Evolutionary conservation across 1,140 invertebrate species (phyloP).

Genomic region (Streblospio benedicti): DNA sequence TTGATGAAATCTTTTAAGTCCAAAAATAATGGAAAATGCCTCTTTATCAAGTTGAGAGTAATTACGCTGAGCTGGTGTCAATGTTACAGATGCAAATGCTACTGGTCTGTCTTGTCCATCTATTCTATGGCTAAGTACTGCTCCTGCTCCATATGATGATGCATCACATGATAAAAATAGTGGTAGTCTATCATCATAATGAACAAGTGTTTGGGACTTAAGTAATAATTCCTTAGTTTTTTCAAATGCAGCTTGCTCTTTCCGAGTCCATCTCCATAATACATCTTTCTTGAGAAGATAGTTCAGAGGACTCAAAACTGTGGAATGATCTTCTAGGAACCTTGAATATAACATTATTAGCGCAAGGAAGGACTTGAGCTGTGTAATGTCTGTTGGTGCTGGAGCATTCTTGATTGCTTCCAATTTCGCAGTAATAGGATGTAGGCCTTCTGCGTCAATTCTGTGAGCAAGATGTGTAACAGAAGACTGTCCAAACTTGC

Average conservation of each 20-base stretch:
- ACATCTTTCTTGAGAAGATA: background rate
- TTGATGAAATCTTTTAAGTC: background rate
- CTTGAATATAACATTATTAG: background rate
- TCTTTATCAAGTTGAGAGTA: background rate
- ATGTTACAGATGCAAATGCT: background rate
- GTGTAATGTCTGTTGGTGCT: background rate
- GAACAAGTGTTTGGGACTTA: background rate
- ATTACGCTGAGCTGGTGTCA: background rate
- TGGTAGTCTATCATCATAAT: background rate
- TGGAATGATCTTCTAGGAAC: background rate
- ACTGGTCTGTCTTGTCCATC: background rate
- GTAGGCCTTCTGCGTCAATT: background rate
- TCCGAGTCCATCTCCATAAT: background rate
- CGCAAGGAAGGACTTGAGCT: background rate
- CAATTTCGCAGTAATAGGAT: background rate
- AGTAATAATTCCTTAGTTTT: background rate
- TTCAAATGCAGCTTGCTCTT: background rate
- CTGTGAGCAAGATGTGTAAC: background rate
- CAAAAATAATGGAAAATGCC: background rate
- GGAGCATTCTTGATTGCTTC: background rate
- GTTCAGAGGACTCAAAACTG: background rate
- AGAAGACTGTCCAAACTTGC: background rate
- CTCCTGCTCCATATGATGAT: background rate
- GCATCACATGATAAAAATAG: background rate
- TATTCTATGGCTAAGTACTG: background rate